These are phyloP conservation scores for Campylorhamphus procurvoides DNA, from an alignment of 2,113 vertebrate genomes.

Conservation along the genomic window DNA sequence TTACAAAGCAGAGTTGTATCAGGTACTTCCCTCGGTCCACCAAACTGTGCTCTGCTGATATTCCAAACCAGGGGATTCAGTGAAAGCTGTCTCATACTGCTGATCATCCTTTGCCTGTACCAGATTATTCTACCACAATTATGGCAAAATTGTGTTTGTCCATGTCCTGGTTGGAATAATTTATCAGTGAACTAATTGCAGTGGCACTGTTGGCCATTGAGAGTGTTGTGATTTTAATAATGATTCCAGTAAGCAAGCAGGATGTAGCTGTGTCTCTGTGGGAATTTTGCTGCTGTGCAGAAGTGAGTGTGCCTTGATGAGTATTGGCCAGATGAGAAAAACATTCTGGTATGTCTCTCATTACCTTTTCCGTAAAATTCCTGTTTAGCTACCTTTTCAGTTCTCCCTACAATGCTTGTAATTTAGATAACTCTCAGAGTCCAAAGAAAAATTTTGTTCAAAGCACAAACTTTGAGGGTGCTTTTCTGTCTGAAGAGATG, in stretches of 20 bases:
- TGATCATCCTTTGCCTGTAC: background rate
- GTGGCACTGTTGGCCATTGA: background rate
- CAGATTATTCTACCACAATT: background rate
- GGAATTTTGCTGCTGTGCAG: background rate
- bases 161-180: background rate
- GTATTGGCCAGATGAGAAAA: background rate
- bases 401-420: background rate
- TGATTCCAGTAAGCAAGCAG: background rate
- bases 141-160: background rate
- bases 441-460: background rate
- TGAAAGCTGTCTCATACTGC: background rate
- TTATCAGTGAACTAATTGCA: background rate
- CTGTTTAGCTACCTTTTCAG: background rate
- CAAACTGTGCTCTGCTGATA: background rate
- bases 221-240: background rate
- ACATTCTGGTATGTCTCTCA: background rate
- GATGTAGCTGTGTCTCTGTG: background rate
- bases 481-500: conserved; percentile 9
- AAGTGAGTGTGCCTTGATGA: background rate
- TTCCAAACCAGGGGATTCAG: background rate
- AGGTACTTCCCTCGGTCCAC: background rate
- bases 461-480: background rate
- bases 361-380: background rate
- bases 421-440: background rate
- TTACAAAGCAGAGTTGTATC: background rate